Conservation (phyloP, 2,797 vertebrate genomes). For the Centropyge bicolor region DNA sequence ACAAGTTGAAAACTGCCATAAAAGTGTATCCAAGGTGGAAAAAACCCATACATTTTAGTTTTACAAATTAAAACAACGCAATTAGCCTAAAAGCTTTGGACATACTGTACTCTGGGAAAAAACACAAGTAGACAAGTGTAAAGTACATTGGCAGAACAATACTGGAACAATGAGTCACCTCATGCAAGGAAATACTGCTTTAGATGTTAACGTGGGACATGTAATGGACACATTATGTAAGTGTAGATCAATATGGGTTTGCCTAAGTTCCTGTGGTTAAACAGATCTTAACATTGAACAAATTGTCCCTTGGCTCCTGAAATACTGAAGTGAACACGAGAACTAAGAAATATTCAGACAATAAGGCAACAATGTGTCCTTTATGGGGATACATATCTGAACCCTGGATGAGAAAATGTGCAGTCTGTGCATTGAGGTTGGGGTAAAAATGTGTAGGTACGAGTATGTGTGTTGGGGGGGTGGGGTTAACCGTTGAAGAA, state of each 20-base stretch:
- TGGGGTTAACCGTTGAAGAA: constrained; percentile 74
- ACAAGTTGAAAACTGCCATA: constrained; percentile 4
- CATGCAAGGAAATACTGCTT: constrained; percentile 43
- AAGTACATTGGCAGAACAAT: constrained; percentile 29
- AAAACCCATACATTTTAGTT: constrained; percentile 14
- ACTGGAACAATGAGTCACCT: constrained; percentile 40
- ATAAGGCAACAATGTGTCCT: constrained; percentile 55
- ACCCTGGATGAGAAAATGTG: constrained; percentile 71
- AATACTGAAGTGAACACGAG: constrained; percentile 25
- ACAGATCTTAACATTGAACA: constrained; percentile 40
- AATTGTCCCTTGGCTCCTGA: constrained; percentile 45
- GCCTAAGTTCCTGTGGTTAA: constrained; percentile 32
- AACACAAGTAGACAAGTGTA: constrained; percentile 13
- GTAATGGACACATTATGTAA: constrained; percentile 42
- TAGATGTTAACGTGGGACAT: constrained; percentile 43
- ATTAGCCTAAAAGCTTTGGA: constrained; percentile 38
- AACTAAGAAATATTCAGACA: constrained; percentile 55
- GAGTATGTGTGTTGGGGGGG: constrained; percentile 38
- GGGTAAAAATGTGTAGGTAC: constrained; percentile 43
- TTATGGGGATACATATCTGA: constrained; percentile 56
- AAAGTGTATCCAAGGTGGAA: constrained; percentile 20
- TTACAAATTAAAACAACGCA: constrained; percentile 38
- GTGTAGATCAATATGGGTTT: constrained; percentile 17
- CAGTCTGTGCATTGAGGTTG: constrained; percentile 51
- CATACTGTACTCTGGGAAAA: constrained; percentile 23